Conservation (phyloP, 2,888 invertebrate species). For the Standfussiana lucernea region DNA sequence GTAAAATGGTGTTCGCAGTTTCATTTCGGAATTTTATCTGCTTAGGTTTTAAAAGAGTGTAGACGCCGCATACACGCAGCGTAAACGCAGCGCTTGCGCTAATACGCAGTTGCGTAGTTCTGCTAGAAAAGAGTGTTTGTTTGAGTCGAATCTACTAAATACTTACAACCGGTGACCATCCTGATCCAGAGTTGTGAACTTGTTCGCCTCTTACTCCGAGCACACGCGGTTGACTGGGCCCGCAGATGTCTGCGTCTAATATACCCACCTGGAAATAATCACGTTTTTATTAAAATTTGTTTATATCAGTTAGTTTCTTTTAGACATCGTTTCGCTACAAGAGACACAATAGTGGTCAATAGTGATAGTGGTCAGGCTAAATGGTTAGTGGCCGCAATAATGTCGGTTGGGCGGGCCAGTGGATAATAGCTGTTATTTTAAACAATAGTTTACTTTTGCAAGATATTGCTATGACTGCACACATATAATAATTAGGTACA, state of each 20-base stretch:
- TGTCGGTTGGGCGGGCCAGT: background rate
- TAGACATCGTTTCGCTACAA: background rate
- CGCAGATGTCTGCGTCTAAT: conserved; percentile 99
- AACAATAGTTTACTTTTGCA: background rate
- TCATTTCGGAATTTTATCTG: background rate
- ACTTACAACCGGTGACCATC: conserved; percentile 98
- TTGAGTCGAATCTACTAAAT: background rate
- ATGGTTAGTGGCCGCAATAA: background rate
- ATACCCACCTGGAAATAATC: conserved; percentile 94
- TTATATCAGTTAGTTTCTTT: background rate
- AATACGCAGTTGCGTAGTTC: too few species aligned
- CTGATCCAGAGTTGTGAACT: conserved; percentile 98
- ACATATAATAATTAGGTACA: background rate
- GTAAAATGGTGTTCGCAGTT: background rate
- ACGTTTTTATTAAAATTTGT: background rate
- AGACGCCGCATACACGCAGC: background rate
- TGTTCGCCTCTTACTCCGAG: conserved; percentile 97
- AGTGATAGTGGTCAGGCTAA: too few species aligned
- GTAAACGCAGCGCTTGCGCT: background rate
- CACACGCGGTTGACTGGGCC: conserved; percentile 98
- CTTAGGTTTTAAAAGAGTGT: background rate
- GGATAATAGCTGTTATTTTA: background rate
- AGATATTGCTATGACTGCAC: background rate
- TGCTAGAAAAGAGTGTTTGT: background rate
- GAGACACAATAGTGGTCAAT: conserved; percentile 7